These are phyloP conservation scores for Athetis lepigone DNA, from an alignment of 2,888 invertebrate genomes.

Conservation along the genomic window DNA sequence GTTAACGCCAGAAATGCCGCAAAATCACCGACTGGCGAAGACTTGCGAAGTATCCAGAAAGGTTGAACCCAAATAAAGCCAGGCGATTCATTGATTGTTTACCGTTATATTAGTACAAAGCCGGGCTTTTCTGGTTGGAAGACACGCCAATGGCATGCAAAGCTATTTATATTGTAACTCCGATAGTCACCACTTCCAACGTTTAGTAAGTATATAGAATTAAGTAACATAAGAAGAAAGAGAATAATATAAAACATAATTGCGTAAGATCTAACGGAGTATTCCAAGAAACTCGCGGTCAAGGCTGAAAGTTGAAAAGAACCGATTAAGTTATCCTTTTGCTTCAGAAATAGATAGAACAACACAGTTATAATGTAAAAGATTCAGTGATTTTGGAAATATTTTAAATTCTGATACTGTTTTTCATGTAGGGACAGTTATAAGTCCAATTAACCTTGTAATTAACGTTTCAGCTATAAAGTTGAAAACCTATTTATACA, in stretches of 20 bases:
- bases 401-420: neutral
- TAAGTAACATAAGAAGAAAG: conserved; percentile 20
- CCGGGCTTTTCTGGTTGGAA: too few relatives aligned
- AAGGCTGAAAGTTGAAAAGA: conserved; percentile 20
- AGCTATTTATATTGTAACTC: conserved; percentile 3
- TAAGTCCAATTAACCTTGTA: too few relatives aligned
- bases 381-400: neutral
- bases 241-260: conserved; percentile 37
- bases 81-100: too few relatives aligned
- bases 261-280: conserved; percentile 12
- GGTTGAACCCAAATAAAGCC: too few relatives aligned
- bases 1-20: too few relatives aligned
- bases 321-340: conserved; percentile 20
- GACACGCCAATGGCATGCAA: too few relatives aligned
- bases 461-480: too few relatives aligned
- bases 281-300: conserved; percentile 13
- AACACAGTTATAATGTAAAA: conserved; percentile 2
- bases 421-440: too few relatives aligned
- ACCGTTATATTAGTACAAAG: too few relatives aligned
- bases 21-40: too few relatives aligned
- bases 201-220: conserved; percentile 3
- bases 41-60: too few relatives aligned
- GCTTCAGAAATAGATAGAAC: conserved; percentile 7
- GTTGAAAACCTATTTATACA: too few relatives aligned
- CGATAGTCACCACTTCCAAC: neutral